Percentiles rank a stretch among this genome's conserved stretches.
Conservation (phyloP, 2,797 vertebrate species). For the Sebastes elongatus region DNA sequence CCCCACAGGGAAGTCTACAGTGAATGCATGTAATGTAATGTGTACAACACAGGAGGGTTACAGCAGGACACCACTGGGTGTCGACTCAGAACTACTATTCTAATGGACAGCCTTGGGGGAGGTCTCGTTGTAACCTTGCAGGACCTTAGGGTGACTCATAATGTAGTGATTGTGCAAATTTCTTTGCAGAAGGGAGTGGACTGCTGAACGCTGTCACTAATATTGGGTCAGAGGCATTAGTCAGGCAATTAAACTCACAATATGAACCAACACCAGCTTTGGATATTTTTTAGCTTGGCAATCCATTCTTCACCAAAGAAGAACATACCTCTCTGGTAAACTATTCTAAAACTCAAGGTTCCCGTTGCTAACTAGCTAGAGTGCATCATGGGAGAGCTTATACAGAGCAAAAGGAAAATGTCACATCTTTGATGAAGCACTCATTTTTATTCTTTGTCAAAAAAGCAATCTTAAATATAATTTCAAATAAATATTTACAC, state of each 20-base stretch:
- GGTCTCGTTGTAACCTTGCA: neutral
- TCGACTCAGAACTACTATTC: neutral
- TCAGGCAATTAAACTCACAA: neutral
- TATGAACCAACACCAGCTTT: neutral
- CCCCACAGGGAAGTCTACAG: neutral
- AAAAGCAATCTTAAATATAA: conserved; percentile 41
- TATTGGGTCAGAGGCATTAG: neutral
- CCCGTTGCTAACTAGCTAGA: neutral
- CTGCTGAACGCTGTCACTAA: neutral
- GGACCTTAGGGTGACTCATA: neutral
- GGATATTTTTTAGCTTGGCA: neutral
- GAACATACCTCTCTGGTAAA: neutral
- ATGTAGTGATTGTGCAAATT: neutral
- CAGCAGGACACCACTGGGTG: neutral
- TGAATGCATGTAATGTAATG: neutral
- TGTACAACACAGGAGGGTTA: neutral
- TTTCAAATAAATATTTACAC: conserved; percentile 50
- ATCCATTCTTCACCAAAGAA: neutral
- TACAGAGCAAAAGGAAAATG: neutral
- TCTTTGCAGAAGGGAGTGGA: neutral
- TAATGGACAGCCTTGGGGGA: neutral
- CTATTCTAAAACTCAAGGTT: neutral
- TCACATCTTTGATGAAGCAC: neutral
- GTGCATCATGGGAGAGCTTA: neutral
- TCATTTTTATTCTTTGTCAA: conserved; percentile 13